Conservation (phyloP, 2,888 invertebrate species). For the Tubiluchus corallicola region DNA sequence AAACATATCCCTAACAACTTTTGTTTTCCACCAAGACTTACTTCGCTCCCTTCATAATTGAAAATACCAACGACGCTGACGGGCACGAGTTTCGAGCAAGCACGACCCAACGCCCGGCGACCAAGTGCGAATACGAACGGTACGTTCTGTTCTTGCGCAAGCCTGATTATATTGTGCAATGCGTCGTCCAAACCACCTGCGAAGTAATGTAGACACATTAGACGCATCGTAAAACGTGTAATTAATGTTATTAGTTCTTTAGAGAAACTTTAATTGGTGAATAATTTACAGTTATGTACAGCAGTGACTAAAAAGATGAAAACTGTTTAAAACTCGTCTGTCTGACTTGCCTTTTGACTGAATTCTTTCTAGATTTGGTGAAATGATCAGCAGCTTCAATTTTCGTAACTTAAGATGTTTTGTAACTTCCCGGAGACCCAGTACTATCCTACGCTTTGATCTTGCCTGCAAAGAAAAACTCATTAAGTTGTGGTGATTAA, state of each 20-base stretch:
- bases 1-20: conserved; percentile 12
- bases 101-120: conserved; percentile 37
- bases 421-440: conserved; percentile 42
- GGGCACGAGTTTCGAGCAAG: conserved; percentile 38
- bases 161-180: conserved; percentile 33
- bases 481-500: neutral
- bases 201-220: no score
- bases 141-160: conserved; percentile 35
- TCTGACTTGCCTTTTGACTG: conserved; percentile 32
- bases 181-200: conserved; percentile 39
- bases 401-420: conserved; percentile 39
- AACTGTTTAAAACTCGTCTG: no score
- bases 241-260: no score
- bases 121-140: conserved; percentile 41
- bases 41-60: conserved; percentile 43
- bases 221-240: no score
- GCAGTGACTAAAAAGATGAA: conserved; percentile 5
- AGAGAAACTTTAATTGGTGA: conserved; percentile 5
- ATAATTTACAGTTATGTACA: conserved; percentile 5
- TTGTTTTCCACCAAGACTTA: conserved; percentile 15
- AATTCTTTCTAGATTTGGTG: conserved; percentile 41
- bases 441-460: conserved; percentile 35
- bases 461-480: conserved; percentile 19
- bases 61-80: conserved; percentile 42
- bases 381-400: conserved; percentile 40